Percentiles rank a stretch among this genome's conserved stretches.
phyloP scores from a whole-genome alignment of 2,888 invertebrate species.

The Ochropacha duplaris region DNA sequence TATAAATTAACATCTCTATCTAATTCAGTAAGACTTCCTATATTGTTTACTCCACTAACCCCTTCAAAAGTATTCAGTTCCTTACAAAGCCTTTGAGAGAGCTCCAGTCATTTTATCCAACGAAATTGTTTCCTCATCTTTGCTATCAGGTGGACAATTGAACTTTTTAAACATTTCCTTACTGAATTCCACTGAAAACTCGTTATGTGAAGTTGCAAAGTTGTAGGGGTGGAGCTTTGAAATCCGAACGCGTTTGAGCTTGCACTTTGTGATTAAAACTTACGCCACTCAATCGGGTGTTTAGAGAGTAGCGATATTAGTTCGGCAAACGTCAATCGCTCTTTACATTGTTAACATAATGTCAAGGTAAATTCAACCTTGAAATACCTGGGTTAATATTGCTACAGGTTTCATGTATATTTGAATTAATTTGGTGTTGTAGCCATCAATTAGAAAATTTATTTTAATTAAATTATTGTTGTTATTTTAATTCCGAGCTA shows the following conservation, averaged over 20 bases:
- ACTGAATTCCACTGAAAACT: background rate
- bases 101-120: background rate
- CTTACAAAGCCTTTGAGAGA: background rate
- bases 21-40: too few species aligned
- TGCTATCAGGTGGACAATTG: background rate
- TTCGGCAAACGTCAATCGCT: background rate
- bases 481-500: too few species aligned
- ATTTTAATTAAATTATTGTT: too few species aligned
- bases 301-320: background rate
- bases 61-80: background rate
- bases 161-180: background rate
- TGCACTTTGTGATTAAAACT: background rate
- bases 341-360: background rate
- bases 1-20: too few species aligned
- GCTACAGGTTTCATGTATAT: too few species aligned
- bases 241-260: background rate
- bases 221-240: background rate
- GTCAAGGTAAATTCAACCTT: background rate
- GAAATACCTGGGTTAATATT: too few species aligned
- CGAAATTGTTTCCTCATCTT: background rate
- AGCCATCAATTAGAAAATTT: too few species aligned
- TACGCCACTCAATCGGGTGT: background rate
- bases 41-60: too few species aligned
- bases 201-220: background rate
- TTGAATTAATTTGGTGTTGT: too few species aligned